These are phyloP conservation scores for Cheilosia impressa DNA, from an alignment of 2,888 invertebrate species.

Conservation along the genomic window DNA sequence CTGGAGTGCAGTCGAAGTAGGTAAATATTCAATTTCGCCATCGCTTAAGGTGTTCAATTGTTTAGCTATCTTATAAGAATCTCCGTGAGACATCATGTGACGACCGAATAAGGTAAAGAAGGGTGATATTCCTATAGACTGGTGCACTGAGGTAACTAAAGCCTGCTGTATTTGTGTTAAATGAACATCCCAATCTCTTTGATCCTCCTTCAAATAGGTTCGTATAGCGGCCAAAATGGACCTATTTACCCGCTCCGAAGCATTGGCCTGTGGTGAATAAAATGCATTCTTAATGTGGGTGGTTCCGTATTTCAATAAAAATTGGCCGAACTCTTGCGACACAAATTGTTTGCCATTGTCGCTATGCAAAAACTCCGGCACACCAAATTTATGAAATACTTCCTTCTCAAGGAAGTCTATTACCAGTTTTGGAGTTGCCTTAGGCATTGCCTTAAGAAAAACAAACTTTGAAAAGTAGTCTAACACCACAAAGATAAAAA, in stretches of 20 bases:
- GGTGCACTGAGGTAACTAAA: slow-evolving; percentile 12
- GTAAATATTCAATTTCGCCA: background rate
- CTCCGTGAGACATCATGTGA: background rate
- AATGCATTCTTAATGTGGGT: background rate
- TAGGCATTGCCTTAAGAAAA: slow-evolving; percentile 40
- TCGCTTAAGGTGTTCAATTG: background rate
- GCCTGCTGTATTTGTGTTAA: slow-evolving; percentile 26
- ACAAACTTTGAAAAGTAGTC: slow-evolving; percentile 62
- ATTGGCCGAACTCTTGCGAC: slow-evolving; percentile 42
- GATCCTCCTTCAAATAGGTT: slow-evolving; percentile 26
- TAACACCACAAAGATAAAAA: slow-evolving; percentile 38
- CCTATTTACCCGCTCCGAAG: background rate
- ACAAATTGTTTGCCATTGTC: slow-evolving; percentile 78
- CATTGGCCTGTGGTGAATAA: background rate
- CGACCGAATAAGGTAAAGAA: background rate
- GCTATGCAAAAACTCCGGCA: slow-evolving; percentile 71
- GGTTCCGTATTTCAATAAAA: background rate
- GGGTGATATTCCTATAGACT: background rate
- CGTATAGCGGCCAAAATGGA: slow-evolving; percentile 7
- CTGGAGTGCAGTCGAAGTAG: background rate
- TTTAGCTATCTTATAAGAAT: background rate
- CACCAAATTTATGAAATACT: slow-evolving; percentile 76
- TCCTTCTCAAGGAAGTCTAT: slow-evolving; percentile 54
- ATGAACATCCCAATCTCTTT: slow-evolving; percentile 30
- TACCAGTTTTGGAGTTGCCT: slow-evolving; percentile 24